Percentiles rank a stretch among this genome's conserved stretches.
Evolutionary conservation across 2,888 invertebrate species (phyloP).

Genomic region (Iphiclides podalirius): DNA sequence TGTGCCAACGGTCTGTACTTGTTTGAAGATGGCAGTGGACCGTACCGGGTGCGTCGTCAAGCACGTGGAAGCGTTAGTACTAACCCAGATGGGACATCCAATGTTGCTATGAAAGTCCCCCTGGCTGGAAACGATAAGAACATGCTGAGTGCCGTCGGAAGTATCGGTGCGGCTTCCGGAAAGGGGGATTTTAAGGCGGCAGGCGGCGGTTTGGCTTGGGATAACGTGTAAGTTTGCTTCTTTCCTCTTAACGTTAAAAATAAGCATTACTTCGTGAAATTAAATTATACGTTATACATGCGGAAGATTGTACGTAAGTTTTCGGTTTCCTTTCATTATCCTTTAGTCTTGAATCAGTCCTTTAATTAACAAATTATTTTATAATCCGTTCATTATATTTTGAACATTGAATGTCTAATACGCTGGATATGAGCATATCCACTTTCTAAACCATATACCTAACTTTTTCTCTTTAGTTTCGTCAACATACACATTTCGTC

Average conservation of each 20-base stretch:
- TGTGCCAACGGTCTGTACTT: no score
- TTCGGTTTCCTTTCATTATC: background rate
- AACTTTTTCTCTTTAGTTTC: no score
- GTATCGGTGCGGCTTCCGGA: slow-evolving; percentile 28
- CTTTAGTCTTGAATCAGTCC: background rate
- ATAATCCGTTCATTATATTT: no score
- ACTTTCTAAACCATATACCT: no score
- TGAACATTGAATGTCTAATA: no score
- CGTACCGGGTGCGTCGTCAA: slow-evolving; percentile 28
- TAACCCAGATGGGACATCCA: slow-evolving; percentile 35
- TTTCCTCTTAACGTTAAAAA: background rate
- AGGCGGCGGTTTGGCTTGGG: slow-evolving; percentile 37
- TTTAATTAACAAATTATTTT: no score
- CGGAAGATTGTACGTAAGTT: background rate
- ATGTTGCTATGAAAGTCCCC: slow-evolving; percentile 33
- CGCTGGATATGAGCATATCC: no score
- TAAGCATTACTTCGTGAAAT: no score
- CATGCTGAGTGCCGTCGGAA: slow-evolving; percentile 32
- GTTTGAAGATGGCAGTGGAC: background rate
- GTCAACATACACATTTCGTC: no score
- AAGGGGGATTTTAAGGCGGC: slow-evolving; percentile 33
- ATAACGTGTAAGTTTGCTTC: slow-evolving; percentile 40
- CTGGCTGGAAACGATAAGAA: slow-evolving; percentile 32
- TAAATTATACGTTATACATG: no score
- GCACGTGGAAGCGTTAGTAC: slow-evolving; percentile 29